Conservation (phyloP, 2,888 invertebrate genomes). For the Amphipoea oculea region DNA sequence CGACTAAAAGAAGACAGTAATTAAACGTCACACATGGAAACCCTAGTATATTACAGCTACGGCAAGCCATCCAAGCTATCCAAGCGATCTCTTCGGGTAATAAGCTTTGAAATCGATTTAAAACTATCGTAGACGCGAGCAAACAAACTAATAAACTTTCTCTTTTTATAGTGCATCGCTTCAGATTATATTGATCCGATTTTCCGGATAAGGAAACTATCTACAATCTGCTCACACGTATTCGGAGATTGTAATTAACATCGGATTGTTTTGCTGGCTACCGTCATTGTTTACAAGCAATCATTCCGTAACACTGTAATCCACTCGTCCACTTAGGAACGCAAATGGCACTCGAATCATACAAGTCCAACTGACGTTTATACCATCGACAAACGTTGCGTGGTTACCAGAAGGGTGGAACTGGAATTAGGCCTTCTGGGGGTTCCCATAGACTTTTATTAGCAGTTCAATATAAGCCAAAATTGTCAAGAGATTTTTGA, state of each 20-base stretch:
- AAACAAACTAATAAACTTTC: constrained; percentile 66
- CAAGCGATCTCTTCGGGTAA: constrained; percentile 54
- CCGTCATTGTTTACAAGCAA: constrained; percentile 46
- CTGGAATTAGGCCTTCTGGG: background rate
- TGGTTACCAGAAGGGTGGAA: background rate
- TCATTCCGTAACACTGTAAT: constrained; percentile 9
- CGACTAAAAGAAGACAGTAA: constrained; percentile 33
- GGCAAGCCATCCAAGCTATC: constrained; percentile 24
- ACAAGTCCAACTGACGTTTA: background rate
- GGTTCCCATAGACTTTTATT: background rate
- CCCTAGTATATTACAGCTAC: constrained; percentile 27
- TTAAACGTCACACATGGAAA: constrained; percentile 43
- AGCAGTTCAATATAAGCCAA: background rate
- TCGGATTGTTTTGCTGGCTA: constrained; percentile 23
- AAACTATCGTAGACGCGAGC: constrained; percentile 60
- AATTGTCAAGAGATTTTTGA: background rate
- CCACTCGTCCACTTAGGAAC: background rate
- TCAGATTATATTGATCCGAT: constrained; percentile 55
- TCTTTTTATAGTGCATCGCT: constrained; percentile 59
- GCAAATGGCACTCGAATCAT: background rate
- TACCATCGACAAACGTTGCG: background rate
- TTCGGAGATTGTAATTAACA: constrained; percentile 23
- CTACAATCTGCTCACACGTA: constrained; percentile 41
- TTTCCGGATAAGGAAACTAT: constrained; percentile 54
- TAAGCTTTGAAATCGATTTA: constrained; percentile 66